Conservation (phyloP, 2,888 invertebrate species). For the Drosophila leonis region DNA sequence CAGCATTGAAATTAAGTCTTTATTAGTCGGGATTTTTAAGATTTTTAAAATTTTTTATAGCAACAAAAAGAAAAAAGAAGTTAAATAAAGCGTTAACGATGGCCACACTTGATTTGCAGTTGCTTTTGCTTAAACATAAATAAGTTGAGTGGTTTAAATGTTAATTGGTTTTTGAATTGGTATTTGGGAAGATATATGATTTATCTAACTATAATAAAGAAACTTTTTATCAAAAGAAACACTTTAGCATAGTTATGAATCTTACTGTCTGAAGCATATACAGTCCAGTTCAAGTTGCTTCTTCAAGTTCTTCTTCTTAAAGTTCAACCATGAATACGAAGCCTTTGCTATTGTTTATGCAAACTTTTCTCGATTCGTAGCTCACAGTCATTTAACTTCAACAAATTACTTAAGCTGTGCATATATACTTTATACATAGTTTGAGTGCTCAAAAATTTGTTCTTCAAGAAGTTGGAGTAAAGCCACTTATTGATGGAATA, state of each 20-base stretch:
- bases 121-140: too few relatives aligned
- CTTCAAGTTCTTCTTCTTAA: not conserved
- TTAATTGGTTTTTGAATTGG: not conserved
- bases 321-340: not conserved
- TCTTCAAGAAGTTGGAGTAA: not conserved
- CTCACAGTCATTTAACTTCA: not conserved
- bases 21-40: slow-evolving; percentile 3
- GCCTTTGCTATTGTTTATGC: not conserved
- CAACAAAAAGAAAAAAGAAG: too few relatives aligned
- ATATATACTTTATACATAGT: not conserved
- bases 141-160: not conserved
- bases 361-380: not conserved
- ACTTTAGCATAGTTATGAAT: too few relatives aligned
- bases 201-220: not conserved
- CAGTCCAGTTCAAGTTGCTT: not conserved
- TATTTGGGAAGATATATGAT: not conserved
- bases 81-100: slow-evolving; percentile 6
- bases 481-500: not conserved
- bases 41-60: slow-evolving; percentile 4
- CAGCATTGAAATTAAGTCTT: slow-evolving; percentile 7
- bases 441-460: not conserved
- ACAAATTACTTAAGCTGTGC: not conserved
- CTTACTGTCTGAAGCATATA: too few relatives aligned
- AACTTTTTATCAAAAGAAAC: too few relatives aligned
- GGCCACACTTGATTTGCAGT: not conserved